Percentiles rank a stretch among this genome's conserved stretches.
Conservation (phyloP, 2,113 vertebrate species). For the Tichodroma muraria region DNA sequence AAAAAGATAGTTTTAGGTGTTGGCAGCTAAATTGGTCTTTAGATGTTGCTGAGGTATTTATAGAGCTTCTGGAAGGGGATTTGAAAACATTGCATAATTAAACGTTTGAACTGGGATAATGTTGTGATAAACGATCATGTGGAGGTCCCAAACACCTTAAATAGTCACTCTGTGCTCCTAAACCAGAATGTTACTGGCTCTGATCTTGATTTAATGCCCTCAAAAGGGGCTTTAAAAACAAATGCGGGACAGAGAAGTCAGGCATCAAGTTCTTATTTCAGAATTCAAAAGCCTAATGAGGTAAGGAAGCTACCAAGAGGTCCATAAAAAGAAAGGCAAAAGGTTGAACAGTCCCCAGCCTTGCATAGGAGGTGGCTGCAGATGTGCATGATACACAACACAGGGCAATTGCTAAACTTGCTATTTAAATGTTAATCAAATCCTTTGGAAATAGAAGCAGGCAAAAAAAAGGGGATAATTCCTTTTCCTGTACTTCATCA, state of each 20-base stretch:
- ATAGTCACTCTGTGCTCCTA: constrained; percentile 22
- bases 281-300: constrained; percentile 38
- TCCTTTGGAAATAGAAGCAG: neutral
- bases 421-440: constrained; percentile 23
- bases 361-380: neutral
- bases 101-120: constrained; percentile 35
- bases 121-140: constrained; percentile 44
- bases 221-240: constrained; percentile 32
- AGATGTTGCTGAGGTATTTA: constrained; percentile 14
- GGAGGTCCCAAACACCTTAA: constrained; percentile 35
- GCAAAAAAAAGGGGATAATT: neutral
- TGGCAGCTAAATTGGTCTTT: neutral
- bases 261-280: constrained; percentile 40
- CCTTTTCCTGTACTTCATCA: neutral
- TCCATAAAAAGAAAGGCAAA: constrained; percentile 49
- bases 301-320: constrained; percentile 10
- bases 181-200: neutral
- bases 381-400: neutral
- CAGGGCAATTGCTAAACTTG: neutral
- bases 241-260: neutral
- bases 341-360: neutral
- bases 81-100: constrained; percentile 42
- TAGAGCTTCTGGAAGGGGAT: constrained; percentile 13
- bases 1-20: neutral
- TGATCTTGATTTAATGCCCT: constrained; percentile 29